Evolutionary conservation across 2,113 vertebrate species (phyloP).

Genomic region (Corythornis vintsioides): DNA sequence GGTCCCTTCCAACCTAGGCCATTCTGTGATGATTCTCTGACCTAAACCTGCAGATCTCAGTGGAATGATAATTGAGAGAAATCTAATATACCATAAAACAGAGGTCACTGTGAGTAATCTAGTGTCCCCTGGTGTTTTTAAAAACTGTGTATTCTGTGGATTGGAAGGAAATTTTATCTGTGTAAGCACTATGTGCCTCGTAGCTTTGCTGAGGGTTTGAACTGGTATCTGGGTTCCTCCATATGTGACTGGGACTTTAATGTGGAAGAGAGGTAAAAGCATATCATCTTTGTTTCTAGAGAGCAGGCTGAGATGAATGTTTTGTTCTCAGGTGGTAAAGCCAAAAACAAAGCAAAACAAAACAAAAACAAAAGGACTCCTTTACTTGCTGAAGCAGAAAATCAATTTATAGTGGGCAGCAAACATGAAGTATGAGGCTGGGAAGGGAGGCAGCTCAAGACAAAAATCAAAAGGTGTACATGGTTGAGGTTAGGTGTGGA

Average conservation of each 20-base stretch:
- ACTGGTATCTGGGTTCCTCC: rapidly evolving
- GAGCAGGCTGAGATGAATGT: background rate
- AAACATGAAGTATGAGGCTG: background rate
- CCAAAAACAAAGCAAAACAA: too few relatives aligned
- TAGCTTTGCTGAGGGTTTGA: background rate
- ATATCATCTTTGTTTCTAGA: background rate
- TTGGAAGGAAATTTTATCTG: background rate
- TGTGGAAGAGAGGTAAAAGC: background rate
- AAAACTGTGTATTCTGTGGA: background rate
- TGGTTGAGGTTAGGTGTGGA: background rate
- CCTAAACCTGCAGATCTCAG: background rate
- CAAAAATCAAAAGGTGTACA: background rate
- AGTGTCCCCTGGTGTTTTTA: background rate
- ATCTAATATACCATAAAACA: slow-evolving; percentile 16
- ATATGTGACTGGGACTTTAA: background rate
- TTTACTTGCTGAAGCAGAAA: background rate
- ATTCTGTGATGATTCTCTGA: background rate
- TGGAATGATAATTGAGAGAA: slow-evolving; percentile 18
- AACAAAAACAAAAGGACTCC: background rate
- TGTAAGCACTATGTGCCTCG: background rate
- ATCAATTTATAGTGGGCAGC: background rate
- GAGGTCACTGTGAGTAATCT: slow-evolving; percentile 3
- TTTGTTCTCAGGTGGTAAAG: background rate
- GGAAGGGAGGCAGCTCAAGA: background rate
- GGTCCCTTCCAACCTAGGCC: too few relatives aligned